phyloP scores from a whole-genome alignment of 2,797 vertebrate species.

The Gymnoscopelus braueri region DNA sequence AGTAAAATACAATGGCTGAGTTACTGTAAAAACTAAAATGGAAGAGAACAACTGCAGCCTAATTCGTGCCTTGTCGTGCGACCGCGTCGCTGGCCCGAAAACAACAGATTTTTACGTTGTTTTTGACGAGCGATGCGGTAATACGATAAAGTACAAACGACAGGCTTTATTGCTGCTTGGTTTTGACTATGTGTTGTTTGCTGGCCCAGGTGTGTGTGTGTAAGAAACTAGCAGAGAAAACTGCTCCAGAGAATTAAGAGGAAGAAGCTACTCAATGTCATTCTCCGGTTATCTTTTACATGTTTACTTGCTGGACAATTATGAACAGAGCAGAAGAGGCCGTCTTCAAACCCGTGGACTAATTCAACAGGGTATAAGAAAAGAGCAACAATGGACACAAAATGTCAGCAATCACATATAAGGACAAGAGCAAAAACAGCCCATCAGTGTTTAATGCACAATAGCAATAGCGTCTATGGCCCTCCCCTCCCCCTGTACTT shows the following conservation, averaged over 20 bases:
- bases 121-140: too few species aligned
- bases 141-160: too few species aligned
- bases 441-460: conserved; percentile 17
- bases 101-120: too few species aligned
- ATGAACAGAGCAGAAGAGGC: conserved; percentile 37
- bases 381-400: conserved; percentile 30
- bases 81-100: too few species aligned
- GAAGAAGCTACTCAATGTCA: not conserved
- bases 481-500: not conserved
- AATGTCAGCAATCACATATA: conserved; percentile 26
- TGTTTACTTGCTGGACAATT: conserved; percentile 33
- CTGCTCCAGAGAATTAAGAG: not conserved
- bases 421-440: conserved; percentile 20
- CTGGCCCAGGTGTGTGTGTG: not conserved
- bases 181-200: not conserved
- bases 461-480: not conserved
- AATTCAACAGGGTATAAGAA: conserved; percentile 13
- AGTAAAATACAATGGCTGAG: too few species aligned
- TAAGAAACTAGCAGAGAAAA: not conserved
- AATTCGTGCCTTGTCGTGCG: too few species aligned
- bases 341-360: conserved; percentile 32
- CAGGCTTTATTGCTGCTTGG: too few species aligned
- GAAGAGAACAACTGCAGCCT: too few species aligned
- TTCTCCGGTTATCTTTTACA: conserved; percentile 14
- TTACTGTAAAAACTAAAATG: too few species aligned